A percentile compares a stretch with the other conserved stretches of the same genome.
phyloP scores from a whole-genome alignment of 1,140 invertebrate species.

The Rhizoglyphus robini region DNA sequence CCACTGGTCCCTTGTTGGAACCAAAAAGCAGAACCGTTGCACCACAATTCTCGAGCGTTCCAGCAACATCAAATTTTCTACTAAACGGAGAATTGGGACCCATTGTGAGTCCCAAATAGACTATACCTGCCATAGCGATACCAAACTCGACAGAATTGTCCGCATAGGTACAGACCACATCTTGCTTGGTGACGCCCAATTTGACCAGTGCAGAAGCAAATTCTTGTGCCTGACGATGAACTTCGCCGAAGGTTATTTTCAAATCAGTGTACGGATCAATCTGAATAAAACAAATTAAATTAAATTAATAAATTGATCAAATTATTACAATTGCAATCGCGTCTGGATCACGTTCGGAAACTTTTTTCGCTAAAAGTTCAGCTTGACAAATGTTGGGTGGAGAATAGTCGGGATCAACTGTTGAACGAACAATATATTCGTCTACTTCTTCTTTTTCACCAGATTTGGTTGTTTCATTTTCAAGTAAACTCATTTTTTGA shows the following conservation, averaged over 20 bases:
- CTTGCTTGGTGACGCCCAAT: background rate
- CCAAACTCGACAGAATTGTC: background rate
- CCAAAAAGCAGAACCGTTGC: background rate
- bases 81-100: background rate
- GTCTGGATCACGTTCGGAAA: too few relatives aligned
- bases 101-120: conserved; percentile 2
- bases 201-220: background rate
- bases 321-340: too few relatives aligned
- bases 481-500: too few relatives aligned
- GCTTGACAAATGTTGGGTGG: too few relatives aligned
- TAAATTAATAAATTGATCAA: too few relatives aligned
- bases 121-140: background rate
- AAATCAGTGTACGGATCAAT: background rate
- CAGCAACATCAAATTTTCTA: background rate
- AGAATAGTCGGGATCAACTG: too few relatives aligned
- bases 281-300: too few relatives aligned
- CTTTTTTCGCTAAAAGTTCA: too few relatives aligned
- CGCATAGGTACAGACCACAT: background rate
- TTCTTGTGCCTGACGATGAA: background rate
- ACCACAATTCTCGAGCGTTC: background rate
- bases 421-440: too few relatives aligned
- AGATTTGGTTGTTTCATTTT: too few relatives aligned
- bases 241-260: background rate
- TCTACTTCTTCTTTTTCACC: too few relatives aligned
- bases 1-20: background rate